A percentile compares a stretch with the other conserved stretches of the same genome.
phyloP scores from a whole-genome alignment of 2,797 vertebrate genomes.

The Discoglossus pictus region DNA sequence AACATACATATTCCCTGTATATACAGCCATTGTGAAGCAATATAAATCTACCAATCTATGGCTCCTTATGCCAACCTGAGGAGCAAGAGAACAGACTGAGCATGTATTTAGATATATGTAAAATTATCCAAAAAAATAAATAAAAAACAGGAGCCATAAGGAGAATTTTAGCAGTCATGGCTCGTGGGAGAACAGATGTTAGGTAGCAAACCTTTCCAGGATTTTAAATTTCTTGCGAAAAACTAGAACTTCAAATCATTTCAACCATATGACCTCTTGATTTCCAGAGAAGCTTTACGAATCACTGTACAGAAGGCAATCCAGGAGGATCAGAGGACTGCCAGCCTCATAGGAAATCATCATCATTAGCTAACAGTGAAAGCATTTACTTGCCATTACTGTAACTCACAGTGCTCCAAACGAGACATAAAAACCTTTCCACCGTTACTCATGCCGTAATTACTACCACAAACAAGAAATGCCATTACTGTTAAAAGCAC shows the following conservation, averaged over 20 bases:
- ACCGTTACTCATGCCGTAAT: slow-evolving; percentile 61
- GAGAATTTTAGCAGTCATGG: no score
- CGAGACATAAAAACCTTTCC: slow-evolving; percentile 66
- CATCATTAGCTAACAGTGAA: slow-evolving; percentile 66
- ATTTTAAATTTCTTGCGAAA: not conserved
- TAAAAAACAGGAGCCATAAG: no score
- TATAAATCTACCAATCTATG: no score
- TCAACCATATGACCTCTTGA: slow-evolving; percentile 2
- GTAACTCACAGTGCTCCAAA: slow-evolving; percentile 67
- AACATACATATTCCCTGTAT: no score
- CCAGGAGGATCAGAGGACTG: slow-evolving; percentile 1
- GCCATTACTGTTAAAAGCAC: slow-evolving; percentile 12
- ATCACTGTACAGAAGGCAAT: not conserved
- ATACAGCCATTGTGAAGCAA: no score
- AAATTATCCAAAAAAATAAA: no score
- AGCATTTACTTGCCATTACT: slow-evolving; percentile 68
- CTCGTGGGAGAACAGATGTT: not conserved
- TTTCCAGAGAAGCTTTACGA: slow-evolving; percentile 23
- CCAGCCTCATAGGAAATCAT: slow-evolving; percentile 55
- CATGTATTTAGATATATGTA: no score
- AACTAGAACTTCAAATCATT: not conserved
- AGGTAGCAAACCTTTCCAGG: not conserved
- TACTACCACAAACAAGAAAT: slow-evolving; percentile 31
- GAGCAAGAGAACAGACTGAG: no score
- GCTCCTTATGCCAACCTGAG: no score